A percentile compares a stretch with the other conserved stretches of the same genome.
These are phyloP conservation scores for Cryptus viduatorius DNA, from an alignment of 2,888 invertebrate genomes.

Conservation along the genomic window DNA sequence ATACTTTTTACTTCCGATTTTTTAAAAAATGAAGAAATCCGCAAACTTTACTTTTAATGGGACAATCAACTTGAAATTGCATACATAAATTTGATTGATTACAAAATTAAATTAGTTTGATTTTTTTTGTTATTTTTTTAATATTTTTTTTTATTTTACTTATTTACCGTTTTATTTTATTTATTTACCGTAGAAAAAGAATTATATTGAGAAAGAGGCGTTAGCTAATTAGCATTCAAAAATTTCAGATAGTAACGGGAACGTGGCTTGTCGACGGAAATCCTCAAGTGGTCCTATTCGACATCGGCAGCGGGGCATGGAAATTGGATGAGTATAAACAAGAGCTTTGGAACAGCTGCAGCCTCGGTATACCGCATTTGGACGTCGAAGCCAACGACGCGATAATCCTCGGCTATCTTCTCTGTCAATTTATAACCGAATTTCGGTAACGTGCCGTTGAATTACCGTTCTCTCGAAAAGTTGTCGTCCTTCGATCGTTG, in stretches of 20 bases:
- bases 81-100: no score
- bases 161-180: no score
- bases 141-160: no score
- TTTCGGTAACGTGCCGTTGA: constrained; percentile 86
- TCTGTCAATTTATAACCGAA: constrained; percentile 94
- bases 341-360: constrained; percentile 95
- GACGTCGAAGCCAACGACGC: constrained; percentile 99
- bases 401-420: constrained; percentile 97
- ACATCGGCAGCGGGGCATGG: constrained; percentile 98
- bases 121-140: no score
- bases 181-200: neutral
- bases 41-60: no score
- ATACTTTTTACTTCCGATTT: neutral
- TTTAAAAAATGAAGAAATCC: constrained; percentile 24
- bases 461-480: neutral
- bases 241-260: constrained; percentile 93
- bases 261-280: constrained; percentile 99
- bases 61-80: no score
- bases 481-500: neutral
- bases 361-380: constrained; percentile 96
- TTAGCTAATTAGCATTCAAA: constrained; percentile 17
- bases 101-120: no score
- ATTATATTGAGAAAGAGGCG: neutral
- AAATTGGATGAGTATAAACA: constrained; percentile 97
- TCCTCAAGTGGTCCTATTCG: constrained; percentile 98